Conservation (phyloP, 2,797 vertebrate species). For the Potorous gilbertii region DNA sequence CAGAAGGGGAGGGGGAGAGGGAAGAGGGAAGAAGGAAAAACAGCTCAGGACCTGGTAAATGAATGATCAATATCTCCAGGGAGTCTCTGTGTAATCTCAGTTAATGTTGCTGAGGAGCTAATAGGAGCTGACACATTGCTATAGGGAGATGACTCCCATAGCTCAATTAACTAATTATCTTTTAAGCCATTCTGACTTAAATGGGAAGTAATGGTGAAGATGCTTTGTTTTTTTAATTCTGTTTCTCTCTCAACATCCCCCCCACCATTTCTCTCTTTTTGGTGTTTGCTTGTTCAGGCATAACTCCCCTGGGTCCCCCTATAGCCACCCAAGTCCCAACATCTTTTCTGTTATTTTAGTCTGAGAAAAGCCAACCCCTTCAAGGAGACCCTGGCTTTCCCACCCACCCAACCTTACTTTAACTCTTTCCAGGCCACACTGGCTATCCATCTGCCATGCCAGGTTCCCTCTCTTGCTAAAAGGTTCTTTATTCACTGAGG, state of each 20-base stretch:
- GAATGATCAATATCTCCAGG: constrained; percentile 52
- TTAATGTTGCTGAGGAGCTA: background rate
- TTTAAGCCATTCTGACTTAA: constrained; percentile 58
- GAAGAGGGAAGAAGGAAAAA: background rate
- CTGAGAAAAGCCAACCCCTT: fast-evolving
- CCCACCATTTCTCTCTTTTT: fast-evolving
- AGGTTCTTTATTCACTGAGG: background rate
- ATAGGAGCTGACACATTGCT: constrained; percentile 73
- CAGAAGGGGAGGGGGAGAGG: background rate
- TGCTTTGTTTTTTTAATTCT: background rate
- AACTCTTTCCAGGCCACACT: background rate
- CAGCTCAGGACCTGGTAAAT: constrained; percentile 28
- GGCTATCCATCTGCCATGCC: background rate
- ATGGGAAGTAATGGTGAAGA: constrained; percentile 18
- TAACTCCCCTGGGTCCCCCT: background rate
- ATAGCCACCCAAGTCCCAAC: background rate
- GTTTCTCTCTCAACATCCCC: background rate
- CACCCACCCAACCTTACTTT: background rate
- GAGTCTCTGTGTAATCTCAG: constrained; percentile 64
- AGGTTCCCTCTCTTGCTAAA: background rate
- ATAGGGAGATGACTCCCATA: constrained; percentile 65
- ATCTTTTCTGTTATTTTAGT: background rate
- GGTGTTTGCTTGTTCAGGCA: background rate
- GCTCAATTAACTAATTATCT: constrained; percentile 65
- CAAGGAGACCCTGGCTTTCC: background rate